These are phyloP conservation scores for Mystacides longicornis DNA, from an alignment of 2,888 invertebrate species.

Conservation along the genomic window DNA sequence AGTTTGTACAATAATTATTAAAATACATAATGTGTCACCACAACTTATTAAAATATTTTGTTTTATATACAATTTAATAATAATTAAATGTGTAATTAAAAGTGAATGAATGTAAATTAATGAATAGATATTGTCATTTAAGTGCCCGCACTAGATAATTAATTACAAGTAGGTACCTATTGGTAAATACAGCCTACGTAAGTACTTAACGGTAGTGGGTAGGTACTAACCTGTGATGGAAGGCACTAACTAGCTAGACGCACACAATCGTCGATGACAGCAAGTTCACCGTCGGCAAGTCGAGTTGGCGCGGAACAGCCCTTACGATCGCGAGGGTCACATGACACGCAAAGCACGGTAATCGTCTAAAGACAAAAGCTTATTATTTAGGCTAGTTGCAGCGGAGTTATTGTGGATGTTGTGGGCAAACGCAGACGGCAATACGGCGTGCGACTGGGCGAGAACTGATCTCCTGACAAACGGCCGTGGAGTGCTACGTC, in stretches of 20 bases:
- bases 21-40: too few species aligned
- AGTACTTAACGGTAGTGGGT: too few species aligned
- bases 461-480: constrained; percentile 20
- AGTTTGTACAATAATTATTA: too few species aligned
- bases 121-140: too few species aligned
- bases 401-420: constrained; percentile 16
- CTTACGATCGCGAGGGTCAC: constrained; percentile 9
- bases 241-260: constrained; percentile 4
- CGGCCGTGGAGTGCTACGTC: constrained; percentile 17
- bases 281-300: constrained; percentile 9
- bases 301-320: constrained; percentile 13
- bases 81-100: too few species aligned
- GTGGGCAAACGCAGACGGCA: constrained; percentile 37
- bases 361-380: constrained; percentile 5
- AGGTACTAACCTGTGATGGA: constrained; percentile 10
- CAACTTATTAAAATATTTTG: too few species aligned
- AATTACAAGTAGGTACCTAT: too few species aligned
- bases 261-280: constrained; percentile 6
- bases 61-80: too few species aligned
- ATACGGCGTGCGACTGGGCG: constrained; percentile 32
- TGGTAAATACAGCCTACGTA: too few species aligned
- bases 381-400: constrained; percentile 5
- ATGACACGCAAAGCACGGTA: constrained; percentile 8
- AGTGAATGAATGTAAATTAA: too few species aligned
- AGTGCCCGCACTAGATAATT: too few species aligned